Evolutionary conservation across 2,797 vertebrate genomes (phyloP).

Genomic region (Thunnus albacares): DNA sequence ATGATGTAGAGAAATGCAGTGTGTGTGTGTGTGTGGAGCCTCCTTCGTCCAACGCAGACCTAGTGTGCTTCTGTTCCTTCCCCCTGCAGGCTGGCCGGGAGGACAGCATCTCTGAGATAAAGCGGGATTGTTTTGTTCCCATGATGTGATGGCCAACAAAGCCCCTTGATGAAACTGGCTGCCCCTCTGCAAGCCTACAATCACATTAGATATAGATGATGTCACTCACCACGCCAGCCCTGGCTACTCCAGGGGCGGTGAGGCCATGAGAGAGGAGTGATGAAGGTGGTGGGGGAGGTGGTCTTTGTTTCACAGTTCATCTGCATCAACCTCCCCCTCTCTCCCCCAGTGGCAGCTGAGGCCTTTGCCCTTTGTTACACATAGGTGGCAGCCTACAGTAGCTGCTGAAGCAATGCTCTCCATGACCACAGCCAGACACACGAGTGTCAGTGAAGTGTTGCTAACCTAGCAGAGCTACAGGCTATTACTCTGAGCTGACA

Average conservation of each 20-base stretch:
- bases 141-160: slow-evolving; percentile 79
- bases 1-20: slow-evolving; percentile 33
- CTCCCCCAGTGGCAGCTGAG: neutral
- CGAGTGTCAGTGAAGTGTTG: slow-evolving; percentile 27
- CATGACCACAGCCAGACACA: slow-evolving; percentile 8
- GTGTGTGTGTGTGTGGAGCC: slow-evolving; percentile 16
- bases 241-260: slow-evolving; percentile 66
- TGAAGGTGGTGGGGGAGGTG: slow-evolving; percentile 61
- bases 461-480: slow-evolving; percentile 34
- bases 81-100: slow-evolving; percentile 1
- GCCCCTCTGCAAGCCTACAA: slow-evolving; percentile 58
- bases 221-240: slow-evolving; percentile 75
- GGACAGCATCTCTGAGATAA: slow-evolving; percentile 48
- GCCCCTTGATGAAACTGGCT: slow-evolving; percentile 73
- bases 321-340: slow-evolving; percentile 34
- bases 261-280: slow-evolving; percentile 63
- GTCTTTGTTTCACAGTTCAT: slow-evolving; percentile 82
- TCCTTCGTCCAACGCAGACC: slow-evolving; percentile 17
- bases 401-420: slow-evolving; percentile 14
- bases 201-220: slow-evolving; percentile 80
- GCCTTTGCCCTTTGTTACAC: slow-evolving; percentile 43
- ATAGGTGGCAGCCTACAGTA: slow-evolving; percentile 51
- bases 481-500: slow-evolving; percentile 42
- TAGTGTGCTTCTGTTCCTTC: slow-evolving; percentile 27
- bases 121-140: slow-evolving; percentile 71